Conservation (phyloP, 2,113 vertebrate species). For the Coregonus clupeaformis region DNA sequence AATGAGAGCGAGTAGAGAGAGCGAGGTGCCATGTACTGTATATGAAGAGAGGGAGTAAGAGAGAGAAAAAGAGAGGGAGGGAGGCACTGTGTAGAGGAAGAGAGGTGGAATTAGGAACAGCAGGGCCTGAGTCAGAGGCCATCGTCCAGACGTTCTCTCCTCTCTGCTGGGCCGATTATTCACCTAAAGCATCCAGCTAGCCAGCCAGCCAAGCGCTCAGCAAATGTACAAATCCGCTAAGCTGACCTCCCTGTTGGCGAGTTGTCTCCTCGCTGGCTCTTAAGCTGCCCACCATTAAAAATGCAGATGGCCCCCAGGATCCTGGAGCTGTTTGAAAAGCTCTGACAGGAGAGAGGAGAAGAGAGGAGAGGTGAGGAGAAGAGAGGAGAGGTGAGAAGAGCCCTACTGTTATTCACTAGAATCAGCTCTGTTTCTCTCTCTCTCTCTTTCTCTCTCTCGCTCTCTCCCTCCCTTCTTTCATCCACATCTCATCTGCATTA, state of each 20-base stretch:
- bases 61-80: neutral
- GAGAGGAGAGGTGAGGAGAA: no score
- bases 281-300: no score
- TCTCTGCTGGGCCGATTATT: conserved; percentile 27
- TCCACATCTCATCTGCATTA: neutral
- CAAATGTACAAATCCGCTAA: conserved; percentile 53
- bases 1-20: neutral
- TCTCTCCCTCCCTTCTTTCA: conserved; percentile 9
- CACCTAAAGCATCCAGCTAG: conserved; percentile 36
- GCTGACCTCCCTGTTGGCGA: conserved; percentile 36
- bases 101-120: conserved; percentile 54
- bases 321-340: no score
- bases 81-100: conserved; percentile 15
- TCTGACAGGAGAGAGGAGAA: no score
- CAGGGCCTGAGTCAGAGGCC: conserved; percentile 49
- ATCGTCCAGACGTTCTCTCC: conserved; percentile 19
- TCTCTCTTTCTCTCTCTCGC: neutral
- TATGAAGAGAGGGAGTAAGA: no score
- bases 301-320: no score
- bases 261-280: no score
- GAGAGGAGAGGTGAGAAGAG: no score
- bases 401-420: no score
- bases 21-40: neutral
- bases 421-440: no score
- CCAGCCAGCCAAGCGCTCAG: conserved; percentile 21